A percentile compares a stretch with the other conserved stretches of the same genome.
These are phyloP conservation scores for Cottoperca gobio DNA, from an alignment of 2,797 vertebrate genomes.

Conservation along the genomic window DNA sequence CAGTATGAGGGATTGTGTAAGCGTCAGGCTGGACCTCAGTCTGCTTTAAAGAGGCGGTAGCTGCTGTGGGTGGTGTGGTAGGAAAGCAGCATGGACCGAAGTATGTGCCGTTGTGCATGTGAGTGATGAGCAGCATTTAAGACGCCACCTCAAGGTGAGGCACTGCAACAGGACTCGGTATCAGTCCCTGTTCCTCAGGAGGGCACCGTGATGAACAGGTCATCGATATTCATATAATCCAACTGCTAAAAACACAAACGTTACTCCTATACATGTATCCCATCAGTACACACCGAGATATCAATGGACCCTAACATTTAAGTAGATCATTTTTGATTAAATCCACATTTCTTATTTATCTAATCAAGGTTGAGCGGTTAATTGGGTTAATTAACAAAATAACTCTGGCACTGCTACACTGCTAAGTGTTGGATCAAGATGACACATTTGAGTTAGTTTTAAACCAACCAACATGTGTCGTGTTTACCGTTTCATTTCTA, in stretches of 20 bases:
- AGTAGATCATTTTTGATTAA: conserved; percentile 29
- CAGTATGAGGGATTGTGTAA: conserved; percentile 85
- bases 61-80: conserved; percentile 31
- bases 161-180: conserved; percentile 10
- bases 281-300: conserved; percentile 42
- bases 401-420: conserved; percentile 5
- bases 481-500: too few relatives aligned
- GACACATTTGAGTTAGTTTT: not conserved
- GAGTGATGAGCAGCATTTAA: conserved; percentile 46
- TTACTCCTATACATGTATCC: conserved; percentile 44
- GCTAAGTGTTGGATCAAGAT: not conserved
- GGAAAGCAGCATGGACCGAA: conserved; percentile 43
- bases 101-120: conserved; percentile 48
- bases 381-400: conserved; percentile 32
- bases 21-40: conserved; percentile 27
- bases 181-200: conserved; percentile 16
- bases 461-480: not conserved
- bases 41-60: conserved; percentile 24
- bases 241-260: conserved; percentile 41
- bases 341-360: conserved; percentile 31
- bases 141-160: conserved; percentile 22
- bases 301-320: conserved; percentile 26
- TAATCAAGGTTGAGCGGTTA: conserved; percentile 23
- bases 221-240: conserved; percentile 55
- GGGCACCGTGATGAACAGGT: conserved; percentile 46